phyloP scores from a whole-genome alignment of 2,113 vertebrate species.

The Stigmatopora argus region DNA sequence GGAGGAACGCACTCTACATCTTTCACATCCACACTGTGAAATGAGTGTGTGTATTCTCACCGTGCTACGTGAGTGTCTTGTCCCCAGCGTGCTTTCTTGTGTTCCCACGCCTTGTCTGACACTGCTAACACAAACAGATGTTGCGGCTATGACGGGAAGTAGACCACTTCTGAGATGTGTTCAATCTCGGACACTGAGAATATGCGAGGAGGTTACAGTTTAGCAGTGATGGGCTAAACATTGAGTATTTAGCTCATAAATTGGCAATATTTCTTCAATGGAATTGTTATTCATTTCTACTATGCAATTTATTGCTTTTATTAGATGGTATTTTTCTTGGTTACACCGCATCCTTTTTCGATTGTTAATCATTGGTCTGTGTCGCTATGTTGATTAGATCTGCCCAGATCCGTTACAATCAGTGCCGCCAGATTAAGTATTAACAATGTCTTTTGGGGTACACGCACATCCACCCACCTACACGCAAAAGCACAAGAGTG shows the following conservation, averaged over 20 bases:
- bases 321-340: neutral
- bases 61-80: constrained; percentile 32
- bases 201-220: constrained; percentile 33
- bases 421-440: too few relatives aligned
- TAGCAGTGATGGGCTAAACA: constrained; percentile 18
- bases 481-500: too few relatives aligned
- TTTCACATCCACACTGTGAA: constrained; percentile 21
- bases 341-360: neutral
- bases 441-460: too few relatives aligned
- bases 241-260: neutral
- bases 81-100: constrained; percentile 30
- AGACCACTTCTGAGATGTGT: constrained; percentile 43
- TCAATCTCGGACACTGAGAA: constrained; percentile 38
- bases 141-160: constrained; percentile 58
- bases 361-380: too few relatives aligned
- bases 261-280: neutral
- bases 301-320: neutral
- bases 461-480: too few relatives aligned
- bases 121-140: constrained; percentile 61
- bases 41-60: constrained; percentile 22
- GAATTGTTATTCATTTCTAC: neutral
- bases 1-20: constrained; percentile 23
- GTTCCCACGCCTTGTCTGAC: constrained; percentile 64
- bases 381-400: too few relatives aligned
- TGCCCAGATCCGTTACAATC: too few relatives aligned